These are phyloP conservation scores for Lampris incognitus DNA, from an alignment of 2,113 vertebrate species.

Conservation along the genomic window DNA sequence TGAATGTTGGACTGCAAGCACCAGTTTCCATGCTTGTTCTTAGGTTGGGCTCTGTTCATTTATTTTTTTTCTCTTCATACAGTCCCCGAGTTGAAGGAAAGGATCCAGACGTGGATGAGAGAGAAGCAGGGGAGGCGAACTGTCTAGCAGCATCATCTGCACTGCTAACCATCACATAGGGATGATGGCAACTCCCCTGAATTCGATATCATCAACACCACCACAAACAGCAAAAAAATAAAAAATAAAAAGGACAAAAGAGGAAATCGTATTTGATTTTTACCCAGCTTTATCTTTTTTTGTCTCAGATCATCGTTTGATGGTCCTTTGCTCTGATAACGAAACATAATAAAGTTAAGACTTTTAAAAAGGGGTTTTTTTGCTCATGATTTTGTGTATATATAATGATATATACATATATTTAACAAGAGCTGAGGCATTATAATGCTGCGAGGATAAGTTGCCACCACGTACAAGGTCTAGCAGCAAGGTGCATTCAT, in stretches of 20 bases:
- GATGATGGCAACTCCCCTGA: conserved; percentile 71
- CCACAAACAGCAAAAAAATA: conserved; percentile 51
- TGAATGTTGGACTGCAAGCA: background rate
- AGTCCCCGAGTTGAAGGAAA: conserved; percentile 97
- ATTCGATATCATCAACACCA: conserved; percentile 67
- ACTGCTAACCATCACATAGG: conserved; percentile 61
- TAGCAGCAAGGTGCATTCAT: conserved; percentile 55
- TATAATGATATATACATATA: conserved; percentile 80
- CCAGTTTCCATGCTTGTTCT: conserved; percentile 12
- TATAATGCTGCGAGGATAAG: conserved; percentile 53
- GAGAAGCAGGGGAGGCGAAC: conserved; percentile 91
- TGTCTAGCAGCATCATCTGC: conserved; percentile 64
- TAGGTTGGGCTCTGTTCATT: background rate
- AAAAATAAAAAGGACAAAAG: conserved; percentile 45
- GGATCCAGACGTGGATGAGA: conserved; percentile 97
- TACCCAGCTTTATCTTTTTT: conserved; percentile 70
- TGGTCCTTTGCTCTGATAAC: conserved; percentile 75
- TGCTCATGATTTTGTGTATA: conserved; percentile 80
- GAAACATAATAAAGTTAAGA: conserved; percentile 85
- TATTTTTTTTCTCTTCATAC: conserved; percentile 21
- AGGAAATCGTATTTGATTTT: conserved; percentile 69
- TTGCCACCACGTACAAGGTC: conserved; percentile 64
- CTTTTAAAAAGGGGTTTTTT: conserved; percentile 77
- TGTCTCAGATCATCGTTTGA: conserved; percentile 72
- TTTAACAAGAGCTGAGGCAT: conserved; percentile 72